phyloP scores from a whole-genome alignment of 2,888 invertebrate genomes.

The Acronicta leporina region DNA sequence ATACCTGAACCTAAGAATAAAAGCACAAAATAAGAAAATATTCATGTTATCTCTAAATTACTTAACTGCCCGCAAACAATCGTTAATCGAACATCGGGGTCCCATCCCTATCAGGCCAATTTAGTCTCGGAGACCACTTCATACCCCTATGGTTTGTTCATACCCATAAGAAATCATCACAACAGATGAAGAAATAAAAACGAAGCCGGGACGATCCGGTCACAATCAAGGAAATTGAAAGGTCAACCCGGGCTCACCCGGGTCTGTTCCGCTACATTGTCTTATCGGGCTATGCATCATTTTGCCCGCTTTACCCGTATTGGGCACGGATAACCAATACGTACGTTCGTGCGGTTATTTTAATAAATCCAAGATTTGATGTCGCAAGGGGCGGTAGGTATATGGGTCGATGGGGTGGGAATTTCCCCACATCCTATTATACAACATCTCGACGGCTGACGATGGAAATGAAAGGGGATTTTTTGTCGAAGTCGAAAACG shows the following conservation, averaged over 20 bases:
- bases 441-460: conserved; percentile 24
- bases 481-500: conserved; percentile 50
- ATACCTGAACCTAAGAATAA: too few relatives aligned
- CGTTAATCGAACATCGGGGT: conserved; percentile 28
- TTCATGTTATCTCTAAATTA: too few relatives aligned
- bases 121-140: conserved; percentile 47
- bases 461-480: conserved; percentile 55
- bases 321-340: conserved; percentile 64
- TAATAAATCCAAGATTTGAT: conserved; percentile 69
- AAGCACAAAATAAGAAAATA: too few relatives aligned
- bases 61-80: too few relatives aligned
- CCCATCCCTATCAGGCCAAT: conserved; percentile 37
- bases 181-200: conserved; percentile 71
- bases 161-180: conserved; percentile 67
- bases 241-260: conserved; percentile 72
- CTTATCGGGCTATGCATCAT: conserved; percentile 80
- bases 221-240: conserved; percentile 85
- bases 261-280: conserved; percentile 78
- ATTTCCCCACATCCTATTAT: conserved; percentile 47
- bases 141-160: conserved; percentile 46
- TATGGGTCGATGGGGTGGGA: conserved; percentile 31
- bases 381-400: conserved; percentile 21
- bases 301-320: conserved; percentile 64
- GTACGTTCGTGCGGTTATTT: conserved; percentile 66
- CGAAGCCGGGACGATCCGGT: conserved; percentile 57